Base-by-base conservation (phyloP, 2,113 vertebrate species). In the Struthio camelus region DNA sequence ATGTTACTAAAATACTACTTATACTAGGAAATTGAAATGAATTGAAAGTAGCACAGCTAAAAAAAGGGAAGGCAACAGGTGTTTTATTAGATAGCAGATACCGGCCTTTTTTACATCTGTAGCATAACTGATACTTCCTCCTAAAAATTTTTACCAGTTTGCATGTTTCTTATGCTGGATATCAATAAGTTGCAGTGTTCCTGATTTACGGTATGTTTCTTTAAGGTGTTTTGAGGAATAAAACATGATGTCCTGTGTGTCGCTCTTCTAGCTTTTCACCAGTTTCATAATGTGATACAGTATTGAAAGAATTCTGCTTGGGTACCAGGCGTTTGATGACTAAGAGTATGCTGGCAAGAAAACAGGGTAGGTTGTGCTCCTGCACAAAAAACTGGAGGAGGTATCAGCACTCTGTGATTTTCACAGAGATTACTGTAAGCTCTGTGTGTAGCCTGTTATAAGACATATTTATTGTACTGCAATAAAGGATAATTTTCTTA, bases 31-130 rank as follows among this genome's bases (percentile, higher is more conserved):
- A 83, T 82, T 48, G 87, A 91, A 81, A 84, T 92, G 87, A 96
- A 97, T 94, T 87, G 93, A 96, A 96, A 96, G 96, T 51, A 95
- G 96, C 86, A 70, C 28, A 71, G 87, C 96, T 98, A 97, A 98
- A 98, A 93, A 97, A 95, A 95, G 87, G 89, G 91, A 90, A 95
- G 78, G 67, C 81, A 97, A 96, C 98, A 98, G 97, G 97, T 98
- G 98, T 95, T 97, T 97, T 95, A 94, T 96, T 96, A 97, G 96
- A 85, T 87, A 91, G 89, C 84, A 94, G 90, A 95, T 89, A 86
- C 48, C 95, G 87, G 77, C 87, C 96, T 96, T 96, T 97, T 97
- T 88, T 80, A 93, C 89, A 85, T 82, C 80, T 91, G 48, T 92
- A 84, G 83, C 92, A 93, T 94, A 96, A 76, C 87, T 69, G 85